Evolutionary conservation across 2,113 vertebrate species (phyloP).

Genomic region (Catharus bicknelli): DNA sequence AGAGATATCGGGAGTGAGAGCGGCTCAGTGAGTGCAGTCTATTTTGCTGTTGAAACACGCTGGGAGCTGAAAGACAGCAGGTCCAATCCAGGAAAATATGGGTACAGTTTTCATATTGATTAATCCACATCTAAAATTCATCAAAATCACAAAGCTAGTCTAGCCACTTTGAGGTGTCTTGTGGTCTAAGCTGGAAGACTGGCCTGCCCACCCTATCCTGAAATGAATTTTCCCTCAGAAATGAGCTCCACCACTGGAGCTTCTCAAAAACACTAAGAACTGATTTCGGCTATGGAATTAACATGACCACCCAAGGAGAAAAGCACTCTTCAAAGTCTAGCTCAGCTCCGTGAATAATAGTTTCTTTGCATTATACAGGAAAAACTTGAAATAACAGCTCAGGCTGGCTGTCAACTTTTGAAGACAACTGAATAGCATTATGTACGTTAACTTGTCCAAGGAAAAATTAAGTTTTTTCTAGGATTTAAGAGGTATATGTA

Average conservation of each 20-base stretch:
- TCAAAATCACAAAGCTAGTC: not conserved
- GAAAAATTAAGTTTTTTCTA: not conserved
- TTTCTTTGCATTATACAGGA: not conserved
- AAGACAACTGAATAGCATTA: not conserved
- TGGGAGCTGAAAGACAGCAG: not conserved
- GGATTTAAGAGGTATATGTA: not conserved
- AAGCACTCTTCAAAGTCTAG: not conserved
- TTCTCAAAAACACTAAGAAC: not conserved
- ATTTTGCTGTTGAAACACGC: not conserved
- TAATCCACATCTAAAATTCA: not conserved
- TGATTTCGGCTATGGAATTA: not conserved
- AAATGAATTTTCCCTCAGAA: not conserved
- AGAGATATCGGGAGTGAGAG: not conserved
- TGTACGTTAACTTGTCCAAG: not conserved
- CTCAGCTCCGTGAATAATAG: not conserved
- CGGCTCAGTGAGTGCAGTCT: rapidly evolving
- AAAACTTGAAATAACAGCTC: not conserved
- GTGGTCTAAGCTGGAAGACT: not conserved
- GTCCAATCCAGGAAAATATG: not conserved
- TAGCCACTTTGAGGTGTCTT: not conserved
- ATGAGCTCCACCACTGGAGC: not conserved
- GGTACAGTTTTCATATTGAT: not conserved
- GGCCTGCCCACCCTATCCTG: not conserved
- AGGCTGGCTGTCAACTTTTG: not conserved
- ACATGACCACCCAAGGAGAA: not conserved